phyloP scores from a whole-genome alignment of 2,888 invertebrate species.

The Hirtodrosophila trivittata region DNA sequence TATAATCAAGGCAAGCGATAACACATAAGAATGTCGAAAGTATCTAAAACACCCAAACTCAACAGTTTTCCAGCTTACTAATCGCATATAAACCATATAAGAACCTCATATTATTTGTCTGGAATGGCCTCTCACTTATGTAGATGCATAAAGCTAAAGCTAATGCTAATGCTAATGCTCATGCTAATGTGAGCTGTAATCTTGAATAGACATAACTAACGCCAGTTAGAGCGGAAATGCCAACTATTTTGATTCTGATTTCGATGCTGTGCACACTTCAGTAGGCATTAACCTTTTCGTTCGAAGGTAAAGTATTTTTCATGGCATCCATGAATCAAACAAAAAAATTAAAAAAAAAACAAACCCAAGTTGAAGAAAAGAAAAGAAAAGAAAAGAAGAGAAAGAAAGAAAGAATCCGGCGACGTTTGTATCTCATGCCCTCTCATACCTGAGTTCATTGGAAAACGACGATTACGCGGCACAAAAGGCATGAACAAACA shows the following conservation, averaged over 20 bases:
- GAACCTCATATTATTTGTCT: too few relatives aligned
- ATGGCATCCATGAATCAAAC: conserved; percentile 71
- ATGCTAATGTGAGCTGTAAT: conserved; percentile 43
- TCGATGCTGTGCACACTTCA: conserved; percentile 75
- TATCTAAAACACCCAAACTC: conserved; percentile 16
- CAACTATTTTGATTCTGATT: conserved; percentile 48
- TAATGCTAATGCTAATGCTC: background rate
- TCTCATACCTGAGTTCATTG: conserved; percentile 69
- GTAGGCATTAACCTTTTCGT: conserved; percentile 75
- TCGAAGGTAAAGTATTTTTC: conserved; percentile 55
- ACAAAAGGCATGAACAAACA: conserved; percentile 73
- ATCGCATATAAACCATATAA: too few relatives aligned
- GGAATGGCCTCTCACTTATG: too few relatives aligned
- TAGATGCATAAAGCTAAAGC: too few relatives aligned
- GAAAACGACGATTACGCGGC: conserved; percentile 78
- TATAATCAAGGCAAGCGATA: conserved; percentile 23
- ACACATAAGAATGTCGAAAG: background rate
- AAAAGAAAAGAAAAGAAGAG: conserved; percentile 1
- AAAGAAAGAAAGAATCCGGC: conserved; percentile 65
- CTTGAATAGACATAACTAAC: conserved; percentile 49
- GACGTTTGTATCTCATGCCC: conserved; percentile 71
- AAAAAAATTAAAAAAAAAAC: conserved; percentile 28
- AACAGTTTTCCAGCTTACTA: too few relatives aligned
- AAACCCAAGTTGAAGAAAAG: conserved; percentile 17
- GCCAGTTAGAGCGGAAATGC: conserved; percentile 69